Conservation (phyloP, 2,797 vertebrate species). For the Pampus argenteus region DNA sequence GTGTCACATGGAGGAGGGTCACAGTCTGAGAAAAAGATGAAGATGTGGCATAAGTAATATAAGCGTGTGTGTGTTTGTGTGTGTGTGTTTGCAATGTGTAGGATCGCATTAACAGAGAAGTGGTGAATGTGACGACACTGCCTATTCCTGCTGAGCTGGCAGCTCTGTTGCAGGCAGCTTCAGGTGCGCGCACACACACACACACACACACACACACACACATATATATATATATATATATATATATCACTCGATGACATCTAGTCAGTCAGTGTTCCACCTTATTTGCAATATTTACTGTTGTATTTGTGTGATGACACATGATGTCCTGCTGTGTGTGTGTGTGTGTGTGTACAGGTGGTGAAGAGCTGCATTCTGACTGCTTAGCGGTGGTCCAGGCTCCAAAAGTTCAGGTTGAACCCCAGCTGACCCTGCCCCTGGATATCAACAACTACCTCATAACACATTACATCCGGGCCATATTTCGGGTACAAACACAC, state of each 20-base stretch:
- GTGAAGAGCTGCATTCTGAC: conserved; percentile 83
- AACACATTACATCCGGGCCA: conserved; percentile 91
- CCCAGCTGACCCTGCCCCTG: conserved; percentile 90
- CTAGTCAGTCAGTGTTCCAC: conserved; percentile 13
- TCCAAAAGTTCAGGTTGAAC: conserved; percentile 88
- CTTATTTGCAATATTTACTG: conserved; percentile 36
- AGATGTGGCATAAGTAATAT: neutral
- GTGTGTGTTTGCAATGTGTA: conserved; percentile 44
- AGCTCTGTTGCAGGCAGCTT: conserved; percentile 76
- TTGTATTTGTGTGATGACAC: conserved; percentile 27
- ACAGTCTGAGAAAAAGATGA: conserved; percentile 10
- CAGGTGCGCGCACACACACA: conserved; percentile 69
- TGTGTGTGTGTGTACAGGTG: conserved; percentile 74
- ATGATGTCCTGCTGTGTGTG: conserved; percentile 2
- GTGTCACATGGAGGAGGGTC: neutral
- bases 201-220: conserved; percentile 36
- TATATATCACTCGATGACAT: conserved; percentile 1
- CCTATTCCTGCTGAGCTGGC: conserved; percentile 82
- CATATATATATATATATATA: too few relatives aligned
- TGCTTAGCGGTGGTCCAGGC: conserved; percentile 88
- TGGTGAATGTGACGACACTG: conserved; percentile 82
- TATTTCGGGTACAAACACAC: conserved; percentile 89
- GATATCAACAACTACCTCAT: conserved; percentile 96
- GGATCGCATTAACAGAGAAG: conserved; percentile 83
- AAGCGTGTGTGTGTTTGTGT: conserved; percentile 14